Evolutionary conservation across 1,140 invertebrate species (phyloP).

Genomic region (Trichomalopsis sarcophagae): DNA sequence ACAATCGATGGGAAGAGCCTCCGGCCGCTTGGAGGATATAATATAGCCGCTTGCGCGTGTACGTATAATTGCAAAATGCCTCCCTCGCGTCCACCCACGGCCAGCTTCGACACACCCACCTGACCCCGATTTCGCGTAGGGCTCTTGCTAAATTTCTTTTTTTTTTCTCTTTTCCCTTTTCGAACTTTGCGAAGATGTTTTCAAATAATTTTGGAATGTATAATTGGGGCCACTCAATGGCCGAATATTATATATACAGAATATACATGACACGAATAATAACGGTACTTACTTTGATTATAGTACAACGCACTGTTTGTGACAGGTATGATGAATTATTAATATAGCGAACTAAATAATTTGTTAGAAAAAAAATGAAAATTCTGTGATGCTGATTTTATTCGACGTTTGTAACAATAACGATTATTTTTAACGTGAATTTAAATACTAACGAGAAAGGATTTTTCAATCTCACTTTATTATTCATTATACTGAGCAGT

Average conservation of each 20-base stretch:
- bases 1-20: slow-evolving; percentile 23
- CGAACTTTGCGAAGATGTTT: no score
- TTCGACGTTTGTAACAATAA: no score
- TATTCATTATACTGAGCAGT: not conserved
- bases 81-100: slow-evolving; percentile 13
- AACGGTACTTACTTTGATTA: no score
- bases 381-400: no score
- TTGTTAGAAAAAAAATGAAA: no score
- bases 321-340: no score
- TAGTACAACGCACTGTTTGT: no score
- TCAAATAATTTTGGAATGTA: no score
- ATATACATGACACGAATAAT: no score
- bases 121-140: slow-evolving; percentile 14
- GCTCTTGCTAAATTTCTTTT: not conserved
- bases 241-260: no score
- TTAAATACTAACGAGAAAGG: not conserved
- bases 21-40: not conserved
- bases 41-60: not conserved
- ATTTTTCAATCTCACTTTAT: not conserved
- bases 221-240: no score
- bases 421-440: not conserved
- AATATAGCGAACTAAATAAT: no score
- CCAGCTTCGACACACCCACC: not conserved
- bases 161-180: not conserved
- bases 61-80: not conserved